Evolutionary conservation across 1,140 invertebrate species (phyloP).

Genomic region (Drosophila repleta): DNA sequence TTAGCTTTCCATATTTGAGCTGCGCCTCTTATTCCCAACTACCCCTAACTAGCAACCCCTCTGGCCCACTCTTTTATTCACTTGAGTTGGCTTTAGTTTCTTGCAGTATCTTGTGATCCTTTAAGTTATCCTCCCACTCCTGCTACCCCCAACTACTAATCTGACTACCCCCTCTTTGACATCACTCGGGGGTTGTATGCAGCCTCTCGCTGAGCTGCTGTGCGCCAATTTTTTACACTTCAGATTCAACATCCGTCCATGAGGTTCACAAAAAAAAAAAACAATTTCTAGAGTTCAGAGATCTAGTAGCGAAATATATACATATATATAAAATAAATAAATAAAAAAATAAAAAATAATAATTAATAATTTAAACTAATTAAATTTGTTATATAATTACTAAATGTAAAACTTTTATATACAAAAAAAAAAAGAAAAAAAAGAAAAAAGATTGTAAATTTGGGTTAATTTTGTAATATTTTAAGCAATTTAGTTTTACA

Average conservation of each 20-base stretch:
- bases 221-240: conserved; percentile 75
- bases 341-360: no score
- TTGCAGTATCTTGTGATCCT: no score
- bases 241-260: conserved; percentile 81
- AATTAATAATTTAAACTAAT: background rate
- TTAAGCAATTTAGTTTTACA: conserved; percentile 10
- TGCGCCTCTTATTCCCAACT: no score
- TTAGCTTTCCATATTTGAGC: no score
- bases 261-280: conserved; percentile 67
- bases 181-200: conserved; percentile 73
- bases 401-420: conserved; percentile 1
- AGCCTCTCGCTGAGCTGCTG: conserved; percentile 65
- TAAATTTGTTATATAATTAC: conserved; percentile 20
- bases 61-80: no score
- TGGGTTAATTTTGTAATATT: conserved; percentile 15
- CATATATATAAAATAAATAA: background rate
- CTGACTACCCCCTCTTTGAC: conserved; percentile 33
- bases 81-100: no score
- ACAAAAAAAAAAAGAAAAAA: no score
- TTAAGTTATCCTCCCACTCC: no score
- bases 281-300: conserved; percentile 38
- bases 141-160: background rate
- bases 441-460: conserved; percentile 18
- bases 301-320: conserved; percentile 27
- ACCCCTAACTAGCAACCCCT: no score